Conservation (phyloP, 2,888 invertebrate species). For the Drosophila paracracens region DNA sequence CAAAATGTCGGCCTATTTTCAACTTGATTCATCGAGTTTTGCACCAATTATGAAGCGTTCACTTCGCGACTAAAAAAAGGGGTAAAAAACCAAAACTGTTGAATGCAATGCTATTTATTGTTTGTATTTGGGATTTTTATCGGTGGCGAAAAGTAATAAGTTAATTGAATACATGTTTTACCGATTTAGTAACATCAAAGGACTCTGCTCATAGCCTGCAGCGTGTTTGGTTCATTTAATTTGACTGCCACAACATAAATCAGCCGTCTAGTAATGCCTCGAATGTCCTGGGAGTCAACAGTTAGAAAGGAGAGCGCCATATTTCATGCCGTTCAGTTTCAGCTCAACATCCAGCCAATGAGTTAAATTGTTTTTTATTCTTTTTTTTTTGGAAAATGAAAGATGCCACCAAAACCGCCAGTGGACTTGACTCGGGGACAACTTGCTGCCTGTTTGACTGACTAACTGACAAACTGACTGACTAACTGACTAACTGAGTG, state of each 20-base stretch:
- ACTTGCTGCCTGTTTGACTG: slow-evolving; percentile 13
- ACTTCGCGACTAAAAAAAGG: background rate
- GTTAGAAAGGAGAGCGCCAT: slow-evolving; percentile 2
- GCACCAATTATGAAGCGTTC: background rate
- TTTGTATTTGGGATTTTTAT: background rate
- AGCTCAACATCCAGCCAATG: slow-evolving; percentile 10
- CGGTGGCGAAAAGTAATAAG: background rate
- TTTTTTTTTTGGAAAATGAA: background rate
- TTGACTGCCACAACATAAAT: slow-evolving; percentile 6
- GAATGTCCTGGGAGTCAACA: slow-evolving; percentile 3
- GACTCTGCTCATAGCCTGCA: background rate
- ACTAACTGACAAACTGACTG: slow-evolving; percentile 38
- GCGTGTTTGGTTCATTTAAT: slow-evolving; percentile 7
- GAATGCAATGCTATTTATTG: background rate
- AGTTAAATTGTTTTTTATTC: slow-evolving; percentile 8
- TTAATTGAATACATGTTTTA: background rate
- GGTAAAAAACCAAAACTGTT: background rate
- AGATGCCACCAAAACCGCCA: slow-evolving; percentile 15
- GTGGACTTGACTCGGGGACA: slow-evolving; percentile 4
- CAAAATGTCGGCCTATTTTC: too few relatives aligned
- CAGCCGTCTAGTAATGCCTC: background rate
- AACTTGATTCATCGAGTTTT: too few relatives aligned
- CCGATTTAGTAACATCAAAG: background rate
- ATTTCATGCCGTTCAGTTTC: slow-evolving; percentile 11
- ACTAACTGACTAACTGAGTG: background rate